phyloP scores from a whole-genome alignment of 2,113 vertebrate genomes.

The human (Homo sapiens) region DNA sequence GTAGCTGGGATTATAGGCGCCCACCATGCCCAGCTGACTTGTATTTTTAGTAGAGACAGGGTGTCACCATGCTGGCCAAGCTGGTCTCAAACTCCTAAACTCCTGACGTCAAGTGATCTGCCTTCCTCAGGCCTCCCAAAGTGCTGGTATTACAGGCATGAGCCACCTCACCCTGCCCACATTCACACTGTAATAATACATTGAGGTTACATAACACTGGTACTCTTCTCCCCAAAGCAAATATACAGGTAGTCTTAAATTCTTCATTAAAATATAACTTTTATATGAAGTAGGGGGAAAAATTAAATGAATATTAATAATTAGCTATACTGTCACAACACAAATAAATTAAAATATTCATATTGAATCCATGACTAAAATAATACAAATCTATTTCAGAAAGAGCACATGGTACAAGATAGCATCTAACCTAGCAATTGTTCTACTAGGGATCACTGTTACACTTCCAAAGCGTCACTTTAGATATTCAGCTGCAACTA shows the following conservation, averaged over 20 bases:
- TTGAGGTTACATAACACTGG: neutral
- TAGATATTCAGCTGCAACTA: neutral
- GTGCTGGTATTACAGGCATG: neutral
- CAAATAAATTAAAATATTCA: conserved; percentile 30
- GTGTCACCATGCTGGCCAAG: neutral
- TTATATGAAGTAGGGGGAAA: neutral
- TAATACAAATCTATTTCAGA: neutral
- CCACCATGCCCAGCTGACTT: neutral
- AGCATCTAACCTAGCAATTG: neutral
- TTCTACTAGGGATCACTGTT: neutral
- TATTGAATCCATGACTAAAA: neutral
- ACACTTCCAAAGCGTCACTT: neutral
- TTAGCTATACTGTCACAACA: neutral
- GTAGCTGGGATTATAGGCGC: neutral
- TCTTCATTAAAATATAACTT: neutral
- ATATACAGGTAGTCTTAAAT: neutral
- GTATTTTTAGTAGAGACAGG: neutral
- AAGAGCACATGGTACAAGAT: neutral
- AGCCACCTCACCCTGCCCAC: neutral
- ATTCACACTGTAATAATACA: neutral
- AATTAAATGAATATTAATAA: conserved; percentile 11
- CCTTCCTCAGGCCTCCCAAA: neutral
- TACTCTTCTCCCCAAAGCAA: conserved; percentile 23
- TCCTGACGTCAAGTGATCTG: neutral
- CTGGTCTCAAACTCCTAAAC: neutral